These are phyloP conservation scores for Epinephelus cyanopodus DNA, from an alignment of 2,113 vertebrate species.

Conservation along the genomic window DNA sequence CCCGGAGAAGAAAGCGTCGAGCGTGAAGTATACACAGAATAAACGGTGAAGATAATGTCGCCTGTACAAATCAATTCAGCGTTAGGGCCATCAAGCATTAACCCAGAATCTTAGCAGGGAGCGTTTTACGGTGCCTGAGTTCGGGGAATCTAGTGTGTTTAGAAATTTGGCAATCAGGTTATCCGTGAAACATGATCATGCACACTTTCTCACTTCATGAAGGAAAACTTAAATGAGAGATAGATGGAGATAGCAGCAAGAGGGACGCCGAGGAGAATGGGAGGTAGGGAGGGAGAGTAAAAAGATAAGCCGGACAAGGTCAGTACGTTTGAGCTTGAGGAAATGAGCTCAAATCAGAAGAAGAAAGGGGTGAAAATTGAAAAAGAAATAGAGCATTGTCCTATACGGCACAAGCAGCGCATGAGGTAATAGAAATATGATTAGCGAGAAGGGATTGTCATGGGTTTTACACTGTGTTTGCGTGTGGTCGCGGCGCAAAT, in stretches of 20 bases:
- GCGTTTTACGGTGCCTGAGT: slow-evolving; percentile 48
- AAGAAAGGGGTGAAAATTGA: slow-evolving; percentile 35
- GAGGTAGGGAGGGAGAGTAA: slow-evolving; percentile 2
- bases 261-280: background rate
- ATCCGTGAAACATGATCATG: slow-evolving; percentile 52
- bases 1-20: slow-evolving; percentile 28
- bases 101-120: slow-evolving; percentile 44
- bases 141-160: slow-evolving; percentile 48
- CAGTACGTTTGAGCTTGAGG: slow-evolving; percentile 7
- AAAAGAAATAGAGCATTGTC: slow-evolving; percentile 32
- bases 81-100: slow-evolving; percentile 53
- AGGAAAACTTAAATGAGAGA: slow-evolving; percentile 41
- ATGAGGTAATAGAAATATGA: slow-evolving; percentile 46
- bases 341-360: slow-evolving; percentile 44
- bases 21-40: slow-evolving; percentile 56
- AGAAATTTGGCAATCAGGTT: slow-evolving; percentile 42
- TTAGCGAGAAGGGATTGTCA: slow-evolving; percentile 20
- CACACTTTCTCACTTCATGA: slow-evolving; percentile 23
- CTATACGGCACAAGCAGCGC: background rate
- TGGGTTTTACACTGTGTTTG: slow-evolving; percentile 9
- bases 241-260: background rate
- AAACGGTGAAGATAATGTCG: slow-evolving; percentile 67
- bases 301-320: slow-evolving; percentile 51
- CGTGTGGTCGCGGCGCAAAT: slow-evolving; percentile 9
- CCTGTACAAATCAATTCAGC: slow-evolving; percentile 62